Conservation (phyloP, 2,888 invertebrate species). For the Polyploca ridens region DNA sequence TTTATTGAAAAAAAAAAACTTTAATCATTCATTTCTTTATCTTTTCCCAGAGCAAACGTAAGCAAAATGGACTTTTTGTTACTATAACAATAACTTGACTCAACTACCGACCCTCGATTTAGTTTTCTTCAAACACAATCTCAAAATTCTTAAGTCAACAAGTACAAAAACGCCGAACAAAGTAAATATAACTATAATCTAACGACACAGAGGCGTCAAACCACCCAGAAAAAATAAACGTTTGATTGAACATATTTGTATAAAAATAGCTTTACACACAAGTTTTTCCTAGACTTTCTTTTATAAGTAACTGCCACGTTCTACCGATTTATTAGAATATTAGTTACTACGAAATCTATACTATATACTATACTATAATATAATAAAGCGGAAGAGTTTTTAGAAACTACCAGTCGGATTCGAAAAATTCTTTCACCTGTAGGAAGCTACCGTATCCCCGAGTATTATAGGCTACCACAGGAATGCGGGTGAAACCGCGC, state of each 20-base stretch:
- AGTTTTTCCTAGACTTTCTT: neutral
- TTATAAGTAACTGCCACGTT: neutral
- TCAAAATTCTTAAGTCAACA: neutral
- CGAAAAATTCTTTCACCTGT: too few relatives aligned
- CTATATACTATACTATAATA: too few relatives aligned
- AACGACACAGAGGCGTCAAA: neutral
- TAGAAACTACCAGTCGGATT: too few relatives aligned
- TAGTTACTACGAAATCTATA: neutral
- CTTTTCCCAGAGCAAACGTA: neutral
- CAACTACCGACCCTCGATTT: neutral
- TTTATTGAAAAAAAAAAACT: too few relatives aligned
- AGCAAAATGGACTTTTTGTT: neutral
- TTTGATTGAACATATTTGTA: neutral
- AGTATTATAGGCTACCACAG: too few relatives aligned
- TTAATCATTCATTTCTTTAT: too few relatives aligned
- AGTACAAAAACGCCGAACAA: neutral
- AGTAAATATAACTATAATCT: neutral
- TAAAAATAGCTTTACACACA: constrained; percentile 3
- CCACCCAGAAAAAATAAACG: neutral
- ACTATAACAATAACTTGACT: neutral
- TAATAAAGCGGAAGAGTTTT: too few relatives aligned
- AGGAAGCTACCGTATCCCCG: too few relatives aligned
- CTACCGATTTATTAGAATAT: neutral
- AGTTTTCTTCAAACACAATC: neutral
- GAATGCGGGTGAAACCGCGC: too few relatives aligned